Conservation (phyloP, 2,888 invertebrate species). For the Odontomyia ornata region DNA sequence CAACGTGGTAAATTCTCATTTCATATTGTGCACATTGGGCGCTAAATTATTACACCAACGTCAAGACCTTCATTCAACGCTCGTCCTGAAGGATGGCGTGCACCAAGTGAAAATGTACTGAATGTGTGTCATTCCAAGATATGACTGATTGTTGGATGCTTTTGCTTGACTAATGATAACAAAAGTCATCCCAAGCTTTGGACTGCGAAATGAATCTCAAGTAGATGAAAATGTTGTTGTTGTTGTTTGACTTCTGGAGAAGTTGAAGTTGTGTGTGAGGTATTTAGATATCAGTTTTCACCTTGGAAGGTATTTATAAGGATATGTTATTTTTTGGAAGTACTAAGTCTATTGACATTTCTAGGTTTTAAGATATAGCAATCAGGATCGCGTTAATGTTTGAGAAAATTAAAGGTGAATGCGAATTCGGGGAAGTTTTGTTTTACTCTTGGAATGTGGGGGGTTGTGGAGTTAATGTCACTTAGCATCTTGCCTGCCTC, state of each 20-base stretch:
- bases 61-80: neutral
- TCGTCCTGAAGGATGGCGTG: neutral
- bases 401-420: no score
- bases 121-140: neutral
- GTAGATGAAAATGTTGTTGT: neutral
- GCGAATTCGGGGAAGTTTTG: no score
- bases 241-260: neutral
- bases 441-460: no score
- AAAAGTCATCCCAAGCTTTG: neutral
- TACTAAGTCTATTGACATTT: no score
- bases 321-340: no score
- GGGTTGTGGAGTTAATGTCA: no score
- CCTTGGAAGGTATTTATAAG: neutral
- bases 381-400: no score
- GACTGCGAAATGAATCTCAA: neutral
- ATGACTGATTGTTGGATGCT: neutral
- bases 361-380: no score
- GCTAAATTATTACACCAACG: neutral
- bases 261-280: neutral
- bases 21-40: neutral
- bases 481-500: no score
- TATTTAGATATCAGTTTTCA: neutral
- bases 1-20: no score
- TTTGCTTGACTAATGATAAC: neutral
- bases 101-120: neutral